These are phyloP conservation scores for Thera britannica DNA, from an alignment of 2,888 invertebrate species.

Conservation along the genomic window DNA sequence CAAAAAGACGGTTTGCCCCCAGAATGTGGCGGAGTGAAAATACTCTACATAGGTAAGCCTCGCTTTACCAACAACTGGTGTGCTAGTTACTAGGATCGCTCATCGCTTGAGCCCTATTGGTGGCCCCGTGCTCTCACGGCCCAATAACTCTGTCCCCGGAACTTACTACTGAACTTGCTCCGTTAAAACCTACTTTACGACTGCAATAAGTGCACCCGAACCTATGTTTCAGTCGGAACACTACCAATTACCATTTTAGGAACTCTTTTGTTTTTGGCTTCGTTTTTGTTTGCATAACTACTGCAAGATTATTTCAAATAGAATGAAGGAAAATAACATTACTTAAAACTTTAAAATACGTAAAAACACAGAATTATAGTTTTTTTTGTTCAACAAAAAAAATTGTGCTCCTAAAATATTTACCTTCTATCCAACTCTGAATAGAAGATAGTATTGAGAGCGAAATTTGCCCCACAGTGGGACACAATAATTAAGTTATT, in stretches of 20 bases:
- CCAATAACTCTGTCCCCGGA: slow-evolving; percentile 59
- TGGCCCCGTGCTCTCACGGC: slow-evolving; percentile 36
- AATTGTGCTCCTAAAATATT: too few relatives aligned
- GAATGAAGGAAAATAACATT: too few relatives aligned
- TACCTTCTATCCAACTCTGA: too few relatives aligned
- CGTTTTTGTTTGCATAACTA: slow-evolving; percentile 8
- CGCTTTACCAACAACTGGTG: background rate
- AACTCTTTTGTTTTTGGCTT: slow-evolving; percentile 10
- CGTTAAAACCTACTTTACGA: slow-evolving; percentile 63
- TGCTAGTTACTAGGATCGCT: background rate
- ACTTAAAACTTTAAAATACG: too few relatives aligned
- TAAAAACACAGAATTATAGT: too few relatives aligned
- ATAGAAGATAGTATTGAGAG: too few relatives aligned
- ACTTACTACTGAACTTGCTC: slow-evolving; percentile 57
- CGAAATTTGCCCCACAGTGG: too few relatives aligned
- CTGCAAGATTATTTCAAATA: background rate
- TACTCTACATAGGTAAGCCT: too few relatives aligned
- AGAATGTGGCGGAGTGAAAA: too few relatives aligned
- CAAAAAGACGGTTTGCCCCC: too few relatives aligned
- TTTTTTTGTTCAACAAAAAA: too few relatives aligned
- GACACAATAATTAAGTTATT: too few relatives aligned
- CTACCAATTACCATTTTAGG: slow-evolving; percentile 36
- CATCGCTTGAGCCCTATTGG: slow-evolving; percentile 15
- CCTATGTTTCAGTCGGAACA: slow-evolving; percentile 40
- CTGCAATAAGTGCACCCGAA: slow-evolving; percentile 59